Evolutionary conservation across 2,888 invertebrate species (phyloP), one percentile per base, ranked within the genome.

Genomic region (Esperia sulphurella): DNA sequence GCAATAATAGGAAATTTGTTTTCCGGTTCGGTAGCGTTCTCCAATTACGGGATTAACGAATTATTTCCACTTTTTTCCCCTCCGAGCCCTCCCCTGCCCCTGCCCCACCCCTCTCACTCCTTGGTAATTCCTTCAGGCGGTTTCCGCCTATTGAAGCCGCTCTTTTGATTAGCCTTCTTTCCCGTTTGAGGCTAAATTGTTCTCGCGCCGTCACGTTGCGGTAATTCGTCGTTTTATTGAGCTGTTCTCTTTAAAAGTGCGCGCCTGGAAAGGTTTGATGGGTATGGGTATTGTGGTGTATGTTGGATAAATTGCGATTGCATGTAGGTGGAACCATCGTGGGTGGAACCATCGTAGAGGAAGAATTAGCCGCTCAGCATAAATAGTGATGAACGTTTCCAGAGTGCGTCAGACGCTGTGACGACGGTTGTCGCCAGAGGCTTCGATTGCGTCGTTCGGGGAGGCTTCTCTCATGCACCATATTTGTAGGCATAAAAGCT

Each of bases 21-120:
- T 89, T 90, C 90, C 90, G 90, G 90, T 90, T 90, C 90, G 89
- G 86, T 90, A 81, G 87, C 88, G 81, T 75, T 82, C 72, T 78
- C 79, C 87, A 86, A 87, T 85, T 89, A 87, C 87, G 83, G 69
- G 83, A 90, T 90, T 90, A 90, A 86, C 79, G 83, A 88, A 89
- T 89, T 90, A 88, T 88, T 88, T 88, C 87, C 87, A 88, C 86
- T 85, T 87, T 89, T 83, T 74, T 65, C 60, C 58, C 63, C 56
- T 61, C 61, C 59, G 65, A 51, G 64, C 59, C 67, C 61, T 53
- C 61, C 68, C 54, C 46, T 45, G 53, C 49, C 54, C 51, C 48
- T 57, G 53, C 56, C 56, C 61, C 54, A 57, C 53, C 61, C 52
- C 66, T 63, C 63, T 58, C 63, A 51, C 52, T 50, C 46, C 46